phyloP scores from a whole-genome alignment of 2,113 vertebrate species.

The Brachirus orientalis region DNA sequence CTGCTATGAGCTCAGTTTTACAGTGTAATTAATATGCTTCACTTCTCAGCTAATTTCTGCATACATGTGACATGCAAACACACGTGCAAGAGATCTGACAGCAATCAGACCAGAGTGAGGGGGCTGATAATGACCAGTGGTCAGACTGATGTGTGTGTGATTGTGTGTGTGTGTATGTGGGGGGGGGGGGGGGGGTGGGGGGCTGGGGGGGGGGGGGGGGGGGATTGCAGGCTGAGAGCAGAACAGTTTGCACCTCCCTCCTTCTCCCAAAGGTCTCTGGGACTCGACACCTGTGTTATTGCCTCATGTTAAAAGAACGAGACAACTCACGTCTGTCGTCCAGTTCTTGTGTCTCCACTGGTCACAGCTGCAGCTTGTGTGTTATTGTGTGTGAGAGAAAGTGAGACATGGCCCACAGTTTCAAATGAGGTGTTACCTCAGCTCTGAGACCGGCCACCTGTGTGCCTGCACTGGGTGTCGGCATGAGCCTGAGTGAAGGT shows the following conservation, averaged over 20 bases:
- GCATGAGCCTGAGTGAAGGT: conserved; percentile 34
- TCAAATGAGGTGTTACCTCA: conserved; percentile 63
- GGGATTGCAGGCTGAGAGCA: conserved; percentile 61
- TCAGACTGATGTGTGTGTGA: conserved; percentile 13
- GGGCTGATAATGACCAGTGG: conserved; percentile 30
- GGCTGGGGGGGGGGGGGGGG: conserved; percentile 5
- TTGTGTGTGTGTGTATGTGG: conserved; percentile 3
- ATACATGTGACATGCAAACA: conserved; percentile 27
- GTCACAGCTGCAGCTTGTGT: conserved; percentile 70
- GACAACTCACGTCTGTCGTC: conserved; percentile 41
- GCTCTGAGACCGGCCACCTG: conserved; percentile 61
- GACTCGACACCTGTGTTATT: conserved; percentile 74
- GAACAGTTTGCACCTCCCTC: conserved; percentile 53
- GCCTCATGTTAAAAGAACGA: conserved; percentile 73
- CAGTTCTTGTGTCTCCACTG: conserved; percentile 63
- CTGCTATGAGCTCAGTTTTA: conserved; percentile 49
- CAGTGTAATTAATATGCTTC: conserved; percentile 67
- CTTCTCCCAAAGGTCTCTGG: conserved; percentile 62
- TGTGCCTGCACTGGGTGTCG: conserved; percentile 23
- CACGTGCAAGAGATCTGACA: conserved; percentile 46
- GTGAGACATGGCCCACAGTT: background rate
- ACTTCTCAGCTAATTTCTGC: conserved; percentile 46
- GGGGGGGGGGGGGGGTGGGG: conserved; percentile 15
- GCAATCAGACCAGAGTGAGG: conserved; percentile 26
- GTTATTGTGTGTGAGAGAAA: conserved; percentile 39